Evolutionary conservation across 1,140 invertebrate genomes (phyloP), one percentile per base, ranked within the genome.

Genomic region (Caenorhabditis latens): DNA sequence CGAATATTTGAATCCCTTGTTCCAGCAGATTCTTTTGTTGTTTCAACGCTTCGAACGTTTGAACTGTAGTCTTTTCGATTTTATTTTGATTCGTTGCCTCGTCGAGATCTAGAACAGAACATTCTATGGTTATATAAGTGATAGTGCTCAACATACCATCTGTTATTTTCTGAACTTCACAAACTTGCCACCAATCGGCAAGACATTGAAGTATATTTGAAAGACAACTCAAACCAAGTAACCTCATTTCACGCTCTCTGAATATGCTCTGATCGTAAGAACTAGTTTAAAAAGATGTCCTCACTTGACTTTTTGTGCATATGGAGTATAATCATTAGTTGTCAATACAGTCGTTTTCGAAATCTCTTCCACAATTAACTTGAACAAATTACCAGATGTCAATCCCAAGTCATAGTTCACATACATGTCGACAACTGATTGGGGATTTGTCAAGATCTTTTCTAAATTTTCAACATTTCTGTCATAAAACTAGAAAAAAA

Each of bases 381-480:
- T 97, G 94, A 99, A 99, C 83, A 99, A 95, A 94, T 99, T 99
- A 19, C 98, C 97, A 32, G 97, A 96, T 5, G 96, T 96, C 57
- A 99, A 94, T 95, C 99, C 97, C 94, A 98, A 99, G 93, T 99
- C 98, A 93, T 99, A 99, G 93, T 99, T 99, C 1, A 99, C 96
- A 93, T 99, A 99, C 89, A 99, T 98, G 93, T 99, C 98, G 5
- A 99, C 98, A 32, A 99, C 97, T 93, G 96, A 97, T 93, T 99
- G 98, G 9, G 98, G 97, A 94, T 99, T 97, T 21, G 84, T 96
- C 94, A 98, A 99, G 82, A 99, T 98, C 88, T 96, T 94, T 0
- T 97, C 98, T 85, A 32, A 53, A 53, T 63, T 32, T 53, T 53
- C 13, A 53, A 9, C 32, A 65, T 63, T 42, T n/a, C 4, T 9